A percentile compares a stretch with the other conserved stretches of the same genome.
Conservation (phyloP, 2,113 vertebrate genomes). For the Chloropsis hardwickii region DNA sequence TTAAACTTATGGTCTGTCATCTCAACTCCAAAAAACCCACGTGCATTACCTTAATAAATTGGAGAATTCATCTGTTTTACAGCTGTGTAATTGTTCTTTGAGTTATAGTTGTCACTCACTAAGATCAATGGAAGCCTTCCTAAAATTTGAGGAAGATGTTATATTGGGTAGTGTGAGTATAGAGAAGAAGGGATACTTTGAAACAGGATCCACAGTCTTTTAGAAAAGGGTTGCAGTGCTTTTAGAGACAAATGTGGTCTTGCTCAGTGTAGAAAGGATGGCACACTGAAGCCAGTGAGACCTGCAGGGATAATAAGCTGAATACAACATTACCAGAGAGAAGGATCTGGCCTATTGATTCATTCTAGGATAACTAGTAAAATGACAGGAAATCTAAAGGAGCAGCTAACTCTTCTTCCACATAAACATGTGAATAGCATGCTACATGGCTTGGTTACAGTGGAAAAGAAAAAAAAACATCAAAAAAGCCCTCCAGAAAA, state of each 20-base stretch:
- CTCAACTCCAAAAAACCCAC: background rate
- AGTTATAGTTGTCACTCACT: background rate
- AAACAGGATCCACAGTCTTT: background rate
- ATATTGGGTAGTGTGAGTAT: background rate
- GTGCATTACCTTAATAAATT: background rate
- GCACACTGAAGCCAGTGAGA: background rate
- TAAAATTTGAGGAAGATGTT: background rate
- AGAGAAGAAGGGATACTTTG: background rate
- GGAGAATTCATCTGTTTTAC: background rate
- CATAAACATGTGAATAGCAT: background rate
- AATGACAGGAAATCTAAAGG: background rate
- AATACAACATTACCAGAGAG: background rate
- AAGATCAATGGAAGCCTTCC: background rate
- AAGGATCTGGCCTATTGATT: background rate
- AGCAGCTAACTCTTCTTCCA: background rate
- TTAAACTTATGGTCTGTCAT: background rate
- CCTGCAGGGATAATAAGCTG: background rate
- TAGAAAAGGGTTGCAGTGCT: background rate
- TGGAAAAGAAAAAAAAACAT: background rate
- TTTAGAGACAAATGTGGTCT: background rate
- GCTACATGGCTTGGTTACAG: background rate
- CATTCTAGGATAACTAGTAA: background rate
- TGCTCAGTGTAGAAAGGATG: accelerated
- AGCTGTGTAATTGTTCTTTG: background rate
- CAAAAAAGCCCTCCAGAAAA: background rate